These are phyloP conservation scores for Dasysyrphus albostriatus DNA, from an alignment of 2,888 invertebrate species.

Conservation along the genomic window DNA sequence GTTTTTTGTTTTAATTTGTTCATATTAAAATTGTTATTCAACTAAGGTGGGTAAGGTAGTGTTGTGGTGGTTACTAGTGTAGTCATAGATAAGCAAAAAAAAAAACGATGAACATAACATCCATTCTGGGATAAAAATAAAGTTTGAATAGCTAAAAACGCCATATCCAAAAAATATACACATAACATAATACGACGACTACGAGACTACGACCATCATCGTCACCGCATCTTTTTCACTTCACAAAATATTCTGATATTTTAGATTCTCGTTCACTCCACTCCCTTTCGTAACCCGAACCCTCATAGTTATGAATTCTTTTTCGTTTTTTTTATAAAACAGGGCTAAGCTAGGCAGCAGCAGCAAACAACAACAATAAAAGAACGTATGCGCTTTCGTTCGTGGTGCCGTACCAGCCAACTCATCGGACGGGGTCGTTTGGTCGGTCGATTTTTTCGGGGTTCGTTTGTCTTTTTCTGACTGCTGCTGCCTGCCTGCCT, in stretches of 20 bases:
- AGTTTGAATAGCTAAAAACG: background rate
- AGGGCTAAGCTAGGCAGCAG: conserved; percentile 49
- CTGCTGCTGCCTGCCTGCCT: conserved; percentile 26
- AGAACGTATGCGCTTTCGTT: conserved; percentile 55
- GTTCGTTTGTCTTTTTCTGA: conserved; percentile 64
- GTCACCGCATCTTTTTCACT: conserved; percentile 60
- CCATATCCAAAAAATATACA: background rate
- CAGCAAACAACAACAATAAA: conserved; percentile 24
- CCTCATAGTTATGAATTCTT: conserved; percentile 20
- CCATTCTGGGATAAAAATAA: background rate
- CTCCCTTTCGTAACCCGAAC: conserved; percentile 46
- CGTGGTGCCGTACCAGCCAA: conserved; percentile 60
- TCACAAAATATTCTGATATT: conserved; percentile 41
- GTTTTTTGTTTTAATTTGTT: too few relatives aligned
- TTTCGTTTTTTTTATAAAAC: conserved; percentile 31
- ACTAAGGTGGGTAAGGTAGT: too few relatives aligned
- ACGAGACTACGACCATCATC: conserved; percentile 38
- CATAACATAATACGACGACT: conserved; percentile 9
- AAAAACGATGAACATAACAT: background rate
- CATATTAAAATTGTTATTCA: too few relatives aligned
- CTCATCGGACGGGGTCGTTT: conserved; percentile 73
- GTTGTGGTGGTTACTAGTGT: too few relatives aligned
- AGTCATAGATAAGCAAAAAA: background rate
- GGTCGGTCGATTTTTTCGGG: conserved; percentile 73
- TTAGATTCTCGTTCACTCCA: conserved; percentile 29